These are phyloP conservation scores for Chlamydotis undulata DNA, from an alignment of 2,113 vertebrate genomes.

Conservation along the genomic window DNA sequence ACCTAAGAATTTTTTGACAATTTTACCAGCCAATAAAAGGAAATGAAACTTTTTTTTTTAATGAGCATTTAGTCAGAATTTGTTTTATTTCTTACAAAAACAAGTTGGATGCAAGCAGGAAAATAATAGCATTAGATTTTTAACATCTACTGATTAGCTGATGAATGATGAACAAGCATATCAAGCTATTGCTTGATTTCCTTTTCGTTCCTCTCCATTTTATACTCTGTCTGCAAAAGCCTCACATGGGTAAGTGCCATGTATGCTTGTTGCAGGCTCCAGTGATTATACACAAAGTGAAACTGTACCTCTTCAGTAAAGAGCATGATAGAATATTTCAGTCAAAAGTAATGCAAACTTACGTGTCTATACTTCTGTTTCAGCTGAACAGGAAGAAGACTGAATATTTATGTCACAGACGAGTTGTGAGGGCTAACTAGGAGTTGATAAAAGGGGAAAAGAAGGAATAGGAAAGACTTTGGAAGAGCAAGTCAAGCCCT, in stretches of 20 bases:
- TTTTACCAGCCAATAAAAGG: not conserved
- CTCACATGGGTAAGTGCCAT: not conserved
- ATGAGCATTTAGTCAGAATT: not conserved
- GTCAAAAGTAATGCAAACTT: not conserved
- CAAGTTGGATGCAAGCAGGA: not conserved
- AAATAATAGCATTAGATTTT: not conserved
- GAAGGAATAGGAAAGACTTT: not conserved
- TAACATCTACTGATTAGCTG: not conserved
- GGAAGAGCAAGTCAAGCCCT: not conserved
- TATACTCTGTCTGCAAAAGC: not conserved
- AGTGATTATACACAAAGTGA: not conserved
- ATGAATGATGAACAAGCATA: not conserved
- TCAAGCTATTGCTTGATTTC: not conserved
- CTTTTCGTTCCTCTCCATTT: not conserved
- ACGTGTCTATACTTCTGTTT: not conserved
- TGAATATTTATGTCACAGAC: not conserved
- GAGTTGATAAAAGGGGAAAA: not conserved
- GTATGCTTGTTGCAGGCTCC: not conserved
- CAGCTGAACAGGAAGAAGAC: not conserved
- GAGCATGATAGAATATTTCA: fast-evolving
- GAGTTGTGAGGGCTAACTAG: not conserved
- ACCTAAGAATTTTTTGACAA: not conserved
- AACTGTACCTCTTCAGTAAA: not conserved
- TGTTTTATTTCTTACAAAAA: not conserved
- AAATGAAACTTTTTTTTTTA: fast-evolving